Evolutionary conservation across 1,140 invertebrate species (phyloP).

Genomic region (Ruditapes philippinarum): DNA sequence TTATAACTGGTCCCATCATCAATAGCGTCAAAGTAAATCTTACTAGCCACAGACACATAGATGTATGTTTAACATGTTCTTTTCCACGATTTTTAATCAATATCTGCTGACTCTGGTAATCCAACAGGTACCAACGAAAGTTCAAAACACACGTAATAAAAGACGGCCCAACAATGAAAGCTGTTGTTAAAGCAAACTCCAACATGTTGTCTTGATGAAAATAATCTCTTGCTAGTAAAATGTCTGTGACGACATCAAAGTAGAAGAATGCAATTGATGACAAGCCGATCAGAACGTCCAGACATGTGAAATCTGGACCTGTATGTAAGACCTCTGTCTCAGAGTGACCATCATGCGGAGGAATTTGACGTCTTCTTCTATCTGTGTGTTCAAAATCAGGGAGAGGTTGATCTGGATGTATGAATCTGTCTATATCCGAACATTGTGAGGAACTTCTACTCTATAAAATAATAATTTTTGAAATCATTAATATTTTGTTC

Average conservation of each 20-base stretch:
- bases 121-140: conserved; percentile 58
- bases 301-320: conserved; percentile 26
- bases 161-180: conserved; percentile 40
- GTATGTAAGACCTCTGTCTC: not conserved
- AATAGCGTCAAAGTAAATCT: conserved; percentile 50
- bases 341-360: not conserved
- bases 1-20: conserved; percentile 66
- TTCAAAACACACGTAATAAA: conserved; percentile 47
- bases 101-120: conserved; percentile 55
- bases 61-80: conserved; percentile 30
- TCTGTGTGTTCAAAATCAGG: not conserved
- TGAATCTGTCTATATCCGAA: not conserved
- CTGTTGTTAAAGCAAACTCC: conserved; percentile 44
- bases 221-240: conserved; percentile 53
- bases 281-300: conserved; percentile 56
- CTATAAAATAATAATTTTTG: too few species aligned
- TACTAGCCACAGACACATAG: conserved; percentile 1
- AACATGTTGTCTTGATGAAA: not conserved
- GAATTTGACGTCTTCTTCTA: conserved; percentile 7
- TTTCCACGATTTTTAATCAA: conserved; percentile 41
- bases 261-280: conserved; percentile 60
- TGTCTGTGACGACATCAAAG: conserved; percentile 61
- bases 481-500: too few species aligned
- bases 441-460: not conserved
- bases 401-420: not conserved